A percentile compares a stretch with the other conserved stretches of the same genome.
These are phyloP conservation scores for Actinernus sp. DNA, from an alignment of 92 coral and sea anemone genomes.

Conservation along the genomic window DNA sequence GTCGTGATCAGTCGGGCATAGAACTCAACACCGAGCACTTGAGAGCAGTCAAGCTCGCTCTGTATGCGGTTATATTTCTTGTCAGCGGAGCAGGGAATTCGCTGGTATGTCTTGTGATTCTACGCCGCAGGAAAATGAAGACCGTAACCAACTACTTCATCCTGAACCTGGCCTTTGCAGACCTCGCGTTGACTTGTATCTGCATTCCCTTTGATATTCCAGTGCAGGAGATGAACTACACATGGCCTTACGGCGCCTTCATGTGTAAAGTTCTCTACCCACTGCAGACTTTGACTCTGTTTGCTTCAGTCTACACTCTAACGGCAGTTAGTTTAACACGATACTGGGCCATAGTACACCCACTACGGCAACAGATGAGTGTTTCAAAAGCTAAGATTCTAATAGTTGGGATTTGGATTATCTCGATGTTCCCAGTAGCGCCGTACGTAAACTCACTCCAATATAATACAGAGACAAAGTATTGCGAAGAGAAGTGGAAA, in stretches of 20 bases:
- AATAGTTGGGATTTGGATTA: constrained; percentile 67
- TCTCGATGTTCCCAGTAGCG: constrained; percentile 54
- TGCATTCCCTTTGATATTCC: constrained; percentile 89
- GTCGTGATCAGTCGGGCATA: too few relatives aligned
- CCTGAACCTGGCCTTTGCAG: constrained; percentile 90
- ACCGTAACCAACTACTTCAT: constrained; percentile 88
- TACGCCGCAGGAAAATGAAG: constrained; percentile 71
- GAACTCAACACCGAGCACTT: too few relatives aligned
- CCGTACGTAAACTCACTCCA: constrained; percentile 69
- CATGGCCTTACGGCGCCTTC: constrained; percentile 80
- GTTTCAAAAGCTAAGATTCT: constrained; percentile 52
- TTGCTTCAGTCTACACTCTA: constrained; percentile 79
- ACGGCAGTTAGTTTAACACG: constrained; percentile 81
- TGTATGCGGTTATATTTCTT: constrained; percentile 72
- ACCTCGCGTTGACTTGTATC: constrained; percentile 74
- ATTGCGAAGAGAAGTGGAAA: constrained; percentile 84
- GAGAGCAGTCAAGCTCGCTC: constrained; percentile 59
- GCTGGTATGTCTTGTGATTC: constrained; percentile 71
- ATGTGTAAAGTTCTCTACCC: constrained; percentile 82
- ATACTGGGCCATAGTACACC: constrained; percentile 90
- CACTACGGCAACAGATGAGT: constrained; percentile 75
- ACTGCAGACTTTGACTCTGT: constrained; percentile 72
- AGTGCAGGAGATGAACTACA: too few relatives aligned
- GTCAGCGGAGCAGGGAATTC: constrained; percentile 76
- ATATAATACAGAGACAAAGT: constrained; percentile 11